Evolutionary conservation across 2,113 vertebrate species (phyloP).

Genomic region (Tachysurus vachellii): DNA sequence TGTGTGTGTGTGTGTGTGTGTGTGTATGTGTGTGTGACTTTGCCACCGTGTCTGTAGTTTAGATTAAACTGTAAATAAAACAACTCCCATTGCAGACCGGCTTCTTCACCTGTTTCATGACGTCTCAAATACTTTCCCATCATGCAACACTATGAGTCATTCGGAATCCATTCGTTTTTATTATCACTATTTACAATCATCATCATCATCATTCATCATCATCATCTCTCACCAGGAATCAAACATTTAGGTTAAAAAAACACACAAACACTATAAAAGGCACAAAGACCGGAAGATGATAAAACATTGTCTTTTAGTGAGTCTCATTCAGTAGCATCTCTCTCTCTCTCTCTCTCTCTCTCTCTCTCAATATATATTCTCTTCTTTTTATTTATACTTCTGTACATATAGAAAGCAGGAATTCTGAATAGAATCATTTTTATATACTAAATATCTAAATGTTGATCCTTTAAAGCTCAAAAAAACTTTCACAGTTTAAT

Average conservation of each 20-base stretch:
- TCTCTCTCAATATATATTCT: conserved; percentile 37
- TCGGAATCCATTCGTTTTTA: conserved; percentile 28
- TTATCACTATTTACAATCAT: conserved; percentile 52
- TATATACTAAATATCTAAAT: neutral
- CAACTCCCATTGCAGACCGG: no score
- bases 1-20: no score
- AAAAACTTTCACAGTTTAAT: conserved; percentile 55
- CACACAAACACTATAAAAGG: conserved; percentile 14
- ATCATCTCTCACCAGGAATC: conserved; percentile 31
- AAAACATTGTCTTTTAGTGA: conserved; percentile 28
- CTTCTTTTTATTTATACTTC: neutral
- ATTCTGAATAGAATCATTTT: conserved; percentile 25
- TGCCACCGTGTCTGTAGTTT: no score
- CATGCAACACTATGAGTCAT: neutral
- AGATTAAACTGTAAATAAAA: no score
- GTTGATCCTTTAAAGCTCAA: conserved; percentile 50
- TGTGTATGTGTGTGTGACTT: no score
- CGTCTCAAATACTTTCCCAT: neutral
- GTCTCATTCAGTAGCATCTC: conserved; percentile 11
- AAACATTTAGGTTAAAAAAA: conserved; percentile 42
- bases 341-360: conserved; percentile 8
- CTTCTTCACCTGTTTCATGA: no score
- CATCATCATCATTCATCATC: conserved; percentile 19
- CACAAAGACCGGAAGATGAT: conserved; percentile 45
- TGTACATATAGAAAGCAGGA: neutral